phyloP scores from a whole-genome alignment of 2,797 vertebrate genomes.

The Novumbra hubbsi region DNA sequence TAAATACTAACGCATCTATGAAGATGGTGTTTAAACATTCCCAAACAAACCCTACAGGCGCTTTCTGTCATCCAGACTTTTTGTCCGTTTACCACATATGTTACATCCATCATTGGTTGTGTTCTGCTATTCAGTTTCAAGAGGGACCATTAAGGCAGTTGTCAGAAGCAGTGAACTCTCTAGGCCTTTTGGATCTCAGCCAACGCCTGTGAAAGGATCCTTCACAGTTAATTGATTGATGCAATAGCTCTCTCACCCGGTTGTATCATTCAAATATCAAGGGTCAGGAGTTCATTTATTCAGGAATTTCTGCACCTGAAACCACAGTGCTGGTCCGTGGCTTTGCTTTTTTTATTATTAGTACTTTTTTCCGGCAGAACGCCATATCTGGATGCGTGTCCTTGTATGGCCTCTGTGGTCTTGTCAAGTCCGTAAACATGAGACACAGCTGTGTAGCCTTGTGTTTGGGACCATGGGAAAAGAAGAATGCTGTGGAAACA shows the following conservation, averaged over 20 bases:
- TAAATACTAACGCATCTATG: background rate
- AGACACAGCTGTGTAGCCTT: slow-evolving; percentile 26
- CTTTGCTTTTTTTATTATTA: background rate
- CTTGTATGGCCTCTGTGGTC: slow-evolving; percentile 13
- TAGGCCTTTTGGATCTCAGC: no score
- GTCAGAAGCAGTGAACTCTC: no score
- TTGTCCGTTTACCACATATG: background rate
- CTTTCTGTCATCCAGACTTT: background rate
- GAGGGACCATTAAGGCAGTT: no score
- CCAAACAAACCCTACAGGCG: background rate
- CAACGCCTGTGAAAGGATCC: background rate
- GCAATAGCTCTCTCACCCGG: background rate
- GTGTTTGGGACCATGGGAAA: slow-evolving; percentile 3
- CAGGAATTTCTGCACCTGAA: background rate
- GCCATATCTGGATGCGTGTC: slow-evolving; percentile 21
- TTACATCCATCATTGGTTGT: background rate
- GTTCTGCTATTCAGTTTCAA: no score
- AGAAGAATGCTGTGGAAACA: slow-evolving; percentile 6
- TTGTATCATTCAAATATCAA: background rate
- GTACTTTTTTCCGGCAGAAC: background rate
- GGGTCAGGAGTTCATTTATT: background rate
- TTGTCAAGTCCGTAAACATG: background rate
- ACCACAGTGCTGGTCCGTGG: background rate
- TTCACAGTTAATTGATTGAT: background rate
- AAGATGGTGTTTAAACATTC: background rate